These are phyloP conservation scores for Synanthedon myopaeformis DNA, from an alignment of 2,888 invertebrate species.

Conservation along the genomic window DNA sequence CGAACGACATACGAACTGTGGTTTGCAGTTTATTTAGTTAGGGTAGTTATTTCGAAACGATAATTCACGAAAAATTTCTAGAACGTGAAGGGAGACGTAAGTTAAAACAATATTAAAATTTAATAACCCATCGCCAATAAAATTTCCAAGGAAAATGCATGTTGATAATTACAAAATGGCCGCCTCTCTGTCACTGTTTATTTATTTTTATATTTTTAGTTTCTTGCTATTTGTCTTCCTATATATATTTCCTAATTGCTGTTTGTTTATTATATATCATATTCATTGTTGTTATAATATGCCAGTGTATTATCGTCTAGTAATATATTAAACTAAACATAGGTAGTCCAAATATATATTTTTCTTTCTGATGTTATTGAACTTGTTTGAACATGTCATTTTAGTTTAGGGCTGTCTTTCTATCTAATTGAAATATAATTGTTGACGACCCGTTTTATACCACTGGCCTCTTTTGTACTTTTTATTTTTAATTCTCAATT, in stretches of 20 bases:
- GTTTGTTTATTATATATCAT: no score
- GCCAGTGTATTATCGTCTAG: no score
- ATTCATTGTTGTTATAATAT: no score
- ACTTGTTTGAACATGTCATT: slow-evolving; percentile 43
- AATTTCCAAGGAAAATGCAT: slow-evolving; percentile 3
- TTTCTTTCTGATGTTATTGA: slow-evolving; percentile 23
- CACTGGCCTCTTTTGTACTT: no score
- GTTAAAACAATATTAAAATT: slow-evolving; percentile 13
- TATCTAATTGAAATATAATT: no score
- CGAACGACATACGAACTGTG: background rate
- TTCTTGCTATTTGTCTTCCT: slow-evolving; percentile 5
- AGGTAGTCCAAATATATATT: no score
- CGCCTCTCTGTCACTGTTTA: slow-evolving; percentile 26
- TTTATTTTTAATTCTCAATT: no score
- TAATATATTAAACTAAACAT: no score
- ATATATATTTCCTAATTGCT: no score
- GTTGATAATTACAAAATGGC: slow-evolving; percentile 45
- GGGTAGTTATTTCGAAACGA: slow-evolving; percentile 11
- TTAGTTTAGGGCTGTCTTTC: no score
- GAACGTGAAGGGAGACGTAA: slow-evolving; percentile 34
- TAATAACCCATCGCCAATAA: background rate
- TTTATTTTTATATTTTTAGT: slow-evolving; percentile 20
- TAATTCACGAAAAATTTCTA: slow-evolving; percentile 5
- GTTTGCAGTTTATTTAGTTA: background rate
- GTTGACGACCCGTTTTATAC: no score